Conservation (phyloP, 2,113 vertebrate genomes). For the Pampusana beccarii region DNA sequence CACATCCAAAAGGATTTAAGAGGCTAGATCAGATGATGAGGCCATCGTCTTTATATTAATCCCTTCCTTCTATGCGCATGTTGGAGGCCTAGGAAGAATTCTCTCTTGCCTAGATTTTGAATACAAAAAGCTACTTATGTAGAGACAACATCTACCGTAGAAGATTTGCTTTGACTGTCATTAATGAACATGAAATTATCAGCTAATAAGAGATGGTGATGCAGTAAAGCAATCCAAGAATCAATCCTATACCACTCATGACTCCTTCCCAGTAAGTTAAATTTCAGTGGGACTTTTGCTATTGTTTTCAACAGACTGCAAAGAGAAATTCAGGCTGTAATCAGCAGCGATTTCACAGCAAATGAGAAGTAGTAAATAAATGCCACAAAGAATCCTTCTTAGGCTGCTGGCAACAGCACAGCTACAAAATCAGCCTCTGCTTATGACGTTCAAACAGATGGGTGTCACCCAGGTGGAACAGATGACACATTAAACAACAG, state of each 20-base stretch:
- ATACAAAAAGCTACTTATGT: neutral
- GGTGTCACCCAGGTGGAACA: conserved; percentile 53
- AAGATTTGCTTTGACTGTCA: neutral
- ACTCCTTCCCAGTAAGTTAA: neutral
- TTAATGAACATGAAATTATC: neutral
- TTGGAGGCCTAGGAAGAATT: neutral
- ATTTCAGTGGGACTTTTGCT: neutral
- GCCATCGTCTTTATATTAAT: neutral
- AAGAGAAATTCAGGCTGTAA: neutral
- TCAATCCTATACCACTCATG: neutral
- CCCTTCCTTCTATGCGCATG: neutral
- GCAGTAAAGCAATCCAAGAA: neutral
- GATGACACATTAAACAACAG: conserved; percentile 48
- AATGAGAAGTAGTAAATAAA: neutral
- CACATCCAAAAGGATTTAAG: neutral
- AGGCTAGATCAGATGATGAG: conserved; percentile 25
- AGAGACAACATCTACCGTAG: neutral
- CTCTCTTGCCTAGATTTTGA: neutral
- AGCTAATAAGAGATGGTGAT: neutral
- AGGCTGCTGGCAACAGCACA: neutral
- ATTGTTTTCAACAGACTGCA: neutral
- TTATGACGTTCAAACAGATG: conserved; percentile 1
- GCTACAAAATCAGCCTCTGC: conserved; percentile 29
- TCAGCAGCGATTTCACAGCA: neutral
- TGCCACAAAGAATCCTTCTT: conserved; percentile 24